These are phyloP conservation scores for Hydra vulgaris DNA, from an alignment of 30 jellyfish, hydroid and myxozoan species.

Conservation along the genomic window DNA sequence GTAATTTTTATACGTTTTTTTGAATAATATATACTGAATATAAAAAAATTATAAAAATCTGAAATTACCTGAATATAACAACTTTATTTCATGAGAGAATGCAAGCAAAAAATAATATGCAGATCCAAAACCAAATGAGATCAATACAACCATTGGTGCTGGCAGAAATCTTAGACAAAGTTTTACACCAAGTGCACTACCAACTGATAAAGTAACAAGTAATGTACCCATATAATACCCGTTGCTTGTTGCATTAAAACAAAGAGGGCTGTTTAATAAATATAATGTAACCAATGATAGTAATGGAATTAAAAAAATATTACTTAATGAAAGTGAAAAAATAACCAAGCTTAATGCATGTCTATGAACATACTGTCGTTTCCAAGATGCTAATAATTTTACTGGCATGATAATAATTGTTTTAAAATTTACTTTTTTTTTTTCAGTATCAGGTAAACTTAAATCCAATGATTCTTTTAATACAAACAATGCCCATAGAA, in stretches of 20 bases:
- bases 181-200: conserved; percentile 51
- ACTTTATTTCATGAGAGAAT: neutral
- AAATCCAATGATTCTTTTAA: conserved; percentile 43
- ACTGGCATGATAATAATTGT: neutral
- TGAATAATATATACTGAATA: neutral
- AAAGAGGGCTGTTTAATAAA: conserved; percentile 48
- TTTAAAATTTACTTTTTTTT: no score
- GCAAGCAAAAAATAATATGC: conserved; percentile 25
- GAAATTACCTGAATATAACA: neutral
- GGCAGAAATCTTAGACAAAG: conserved; percentile 10
- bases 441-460: neutral
- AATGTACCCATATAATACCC: conserved; percentile 53
- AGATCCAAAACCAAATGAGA: conserved; percentile 19
- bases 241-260: conserved; percentile 36
- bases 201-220: conserved; percentile 34
- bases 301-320: conserved; percentile 33
- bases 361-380: neutral
- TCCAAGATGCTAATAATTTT: neutral
- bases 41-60: neutral
- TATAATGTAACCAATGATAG: conserved; percentile 26
- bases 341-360: neutral
- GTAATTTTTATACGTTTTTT: neutral
- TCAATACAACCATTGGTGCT: conserved; percentile 14
- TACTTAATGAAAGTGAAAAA: neutral
- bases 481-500: conserved; percentile 31